phyloP scores from a whole-genome alignment of 2,113 vertebrate genomes.

The Tragulus kanchil region DNA sequence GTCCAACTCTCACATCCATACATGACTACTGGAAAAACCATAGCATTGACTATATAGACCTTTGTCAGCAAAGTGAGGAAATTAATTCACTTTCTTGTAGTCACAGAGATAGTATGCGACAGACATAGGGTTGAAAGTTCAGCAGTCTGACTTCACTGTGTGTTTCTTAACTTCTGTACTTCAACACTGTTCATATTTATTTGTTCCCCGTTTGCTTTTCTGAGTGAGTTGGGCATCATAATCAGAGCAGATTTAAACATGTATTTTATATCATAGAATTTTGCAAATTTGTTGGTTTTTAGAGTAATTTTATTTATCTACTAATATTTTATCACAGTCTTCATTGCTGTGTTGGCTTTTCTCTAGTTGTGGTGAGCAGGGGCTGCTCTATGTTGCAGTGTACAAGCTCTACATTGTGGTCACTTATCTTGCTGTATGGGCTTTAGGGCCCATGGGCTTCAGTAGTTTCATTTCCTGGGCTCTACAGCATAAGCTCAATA shows the following conservation, averaged over 20 bases:
- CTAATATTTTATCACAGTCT: not conserved
- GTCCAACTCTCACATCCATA: no score
- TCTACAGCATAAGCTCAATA: not conserved
- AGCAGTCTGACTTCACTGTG: not conserved
- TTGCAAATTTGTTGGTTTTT: not conserved
- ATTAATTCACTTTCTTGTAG: not conserved
- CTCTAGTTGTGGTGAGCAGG: not conserved
- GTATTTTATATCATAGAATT: not conserved
- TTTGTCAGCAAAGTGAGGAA: not conserved
- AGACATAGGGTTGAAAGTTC: not conserved
- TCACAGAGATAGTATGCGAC: not conserved
- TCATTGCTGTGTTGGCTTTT: not conserved
- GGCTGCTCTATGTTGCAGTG: not conserved
- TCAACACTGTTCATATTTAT: not conserved
- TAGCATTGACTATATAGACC: no score
- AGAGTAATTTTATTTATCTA: not conserved
- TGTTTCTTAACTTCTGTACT: not conserved
- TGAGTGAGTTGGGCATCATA: not conserved
- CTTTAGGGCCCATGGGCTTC: not conserved
- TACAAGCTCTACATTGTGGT: not conserved
- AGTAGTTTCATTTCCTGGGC: not conserved
- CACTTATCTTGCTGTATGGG: not conserved
- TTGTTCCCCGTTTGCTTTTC: slow-evolving; percentile 3
- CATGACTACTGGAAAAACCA: no score
- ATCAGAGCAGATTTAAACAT: not conserved